Percentiles rank a stretch among this genome's conserved stretches.
Conservation (phyloP, 2,888 invertebrate genomes). For the Fabriciana adippe region DNA sequence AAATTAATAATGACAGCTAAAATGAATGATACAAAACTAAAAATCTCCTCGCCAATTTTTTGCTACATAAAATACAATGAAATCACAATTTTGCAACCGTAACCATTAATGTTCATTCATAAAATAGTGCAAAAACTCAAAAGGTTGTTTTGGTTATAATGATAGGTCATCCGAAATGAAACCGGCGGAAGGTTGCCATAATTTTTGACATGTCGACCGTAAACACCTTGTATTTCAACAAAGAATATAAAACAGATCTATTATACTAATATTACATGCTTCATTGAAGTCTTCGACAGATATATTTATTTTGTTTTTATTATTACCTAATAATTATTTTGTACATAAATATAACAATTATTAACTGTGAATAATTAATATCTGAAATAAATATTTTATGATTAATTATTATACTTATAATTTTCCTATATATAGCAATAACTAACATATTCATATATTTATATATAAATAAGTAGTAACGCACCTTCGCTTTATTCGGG, state of each 20-base stretch:
- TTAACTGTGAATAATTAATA: too few relatives aligned
- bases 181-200: constrained; percentile 63
- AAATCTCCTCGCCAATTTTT: constrained; percentile 41
- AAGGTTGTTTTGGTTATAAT: constrained; percentile 60
- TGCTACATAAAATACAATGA: constrained; percentile 56
- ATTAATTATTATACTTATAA: too few relatives aligned
- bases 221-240: constrained; percentile 66
- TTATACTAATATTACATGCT: background rate
- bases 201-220: constrained; percentile 70
- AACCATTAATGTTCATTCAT: constrained; percentile 63
- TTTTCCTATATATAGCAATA: too few relatives aligned
- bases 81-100: constrained; percentile 62
- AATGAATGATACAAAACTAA: constrained; percentile 28
- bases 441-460: too few relatives aligned
- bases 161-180: constrained; percentile 57
- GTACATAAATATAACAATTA: too few relatives aligned
- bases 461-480: too few relatives aligned
- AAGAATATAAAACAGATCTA: constrained; percentile 45
- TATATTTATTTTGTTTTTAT: too few relatives aligned
- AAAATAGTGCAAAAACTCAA: constrained; percentile 66
- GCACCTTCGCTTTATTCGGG: too few relatives aligned
- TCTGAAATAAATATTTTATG: too few relatives aligned
- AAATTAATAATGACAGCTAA: constrained; percentile 23
- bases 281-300: too few relatives aligned
- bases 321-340: too few relatives aligned